Evolutionary conservation across 2,113 vertebrate genomes (phyloP).

Genomic region (zebrafish (Danio rerio)): GRCz12tu NC_133187.1:9879001-9879500

Average conservation of each 20-base stretch:
- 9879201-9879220: slow-evolving; percentile 49
- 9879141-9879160: slow-evolving; percentile 62
- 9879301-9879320: neutral
- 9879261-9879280: neutral
- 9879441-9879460: too few species aligned
- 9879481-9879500: too few species aligned
- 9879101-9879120: slow-evolving; percentile 35
- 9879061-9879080: neutral
- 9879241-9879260: neutral
- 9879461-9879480: too few species aligned
- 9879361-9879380: neutral
- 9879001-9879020: neutral
- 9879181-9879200: slow-evolving; percentile 57
- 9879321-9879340: neutral
- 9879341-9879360: too few species aligned
- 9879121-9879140: slow-evolving; percentile 70
- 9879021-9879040: too few species aligned
- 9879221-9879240: neutral
- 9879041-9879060: too few species aligned
- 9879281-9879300: neutral
- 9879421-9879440: neutral
- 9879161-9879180: slow-evolving; percentile 51
- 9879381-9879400: neutral
- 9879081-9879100: neutral
- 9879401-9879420: neutral